These are phyloP conservation scores for Acanthacorydalis orientalis DNA, from an alignment of 2,888 invertebrate species.

Conservation along the genomic window DNA sequence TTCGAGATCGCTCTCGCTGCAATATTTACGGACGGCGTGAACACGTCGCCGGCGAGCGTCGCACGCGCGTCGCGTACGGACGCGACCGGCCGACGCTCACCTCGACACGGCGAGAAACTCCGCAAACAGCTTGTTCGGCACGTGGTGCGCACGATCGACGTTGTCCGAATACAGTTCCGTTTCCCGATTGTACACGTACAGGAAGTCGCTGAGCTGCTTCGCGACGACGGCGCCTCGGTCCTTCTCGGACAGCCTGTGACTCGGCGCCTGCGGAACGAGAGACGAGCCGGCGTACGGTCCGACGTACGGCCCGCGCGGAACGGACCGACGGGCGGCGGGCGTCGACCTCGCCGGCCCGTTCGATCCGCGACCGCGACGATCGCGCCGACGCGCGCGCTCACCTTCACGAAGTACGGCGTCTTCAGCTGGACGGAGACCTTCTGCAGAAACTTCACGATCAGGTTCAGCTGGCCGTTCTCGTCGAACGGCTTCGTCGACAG, in stretches of 20 bases:
- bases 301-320: too few relatives aligned
- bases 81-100: too few relatives aligned
- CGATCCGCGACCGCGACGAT: too few relatives aligned
- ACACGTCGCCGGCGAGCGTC: too few relatives aligned
- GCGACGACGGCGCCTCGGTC: constrained; percentile 71
- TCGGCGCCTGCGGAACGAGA: constrained; percentile 42
- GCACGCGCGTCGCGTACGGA: too few relatives aligned
- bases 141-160: constrained; percentile 42
- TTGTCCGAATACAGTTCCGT: constrained; percentile 62
- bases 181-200: constrained; percentile 67
- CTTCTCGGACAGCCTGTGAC: constrained; percentile 56
- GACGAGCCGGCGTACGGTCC: too few relatives aligned
- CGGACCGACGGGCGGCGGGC: too few relatives aligned
- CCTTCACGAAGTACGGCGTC: constrained; percentile 47
- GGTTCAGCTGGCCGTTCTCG: constrained; percentile 40
- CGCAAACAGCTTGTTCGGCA: constrained; percentile 35
- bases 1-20: constrained; percentile 55
- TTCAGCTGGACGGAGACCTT: constrained; percentile 53
- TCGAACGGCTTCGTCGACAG: constrained; percentile 34
- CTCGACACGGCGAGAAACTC: constrained; percentile 42
- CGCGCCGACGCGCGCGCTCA: too few relatives aligned
- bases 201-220: constrained; percentile 68
- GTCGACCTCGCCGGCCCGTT: too few relatives aligned
- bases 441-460: constrained; percentile 59
- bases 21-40: constrained; percentile 11